Percentiles rank a stretch among this genome's conserved stretches.
These are phyloP conservation scores for Elgonia sp. DNA, from an alignment of 2,888 invertebrate genomes.

Conservation along the genomic window DNA sequence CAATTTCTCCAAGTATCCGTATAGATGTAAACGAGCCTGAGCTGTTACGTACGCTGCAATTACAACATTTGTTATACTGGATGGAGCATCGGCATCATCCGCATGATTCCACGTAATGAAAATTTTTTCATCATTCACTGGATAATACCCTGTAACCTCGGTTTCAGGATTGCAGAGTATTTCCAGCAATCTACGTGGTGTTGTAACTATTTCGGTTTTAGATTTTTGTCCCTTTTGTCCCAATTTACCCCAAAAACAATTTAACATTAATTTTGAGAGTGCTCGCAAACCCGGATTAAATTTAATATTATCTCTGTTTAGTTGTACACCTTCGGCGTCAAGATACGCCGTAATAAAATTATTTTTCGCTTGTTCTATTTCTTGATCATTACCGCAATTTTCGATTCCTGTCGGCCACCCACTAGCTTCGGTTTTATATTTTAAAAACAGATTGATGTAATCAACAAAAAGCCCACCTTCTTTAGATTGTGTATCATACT, in stretches of 20 bases:
- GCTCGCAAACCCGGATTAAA: slow-evolving; percentile 35
- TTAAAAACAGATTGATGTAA: slow-evolving; percentile 57
- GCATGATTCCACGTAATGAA: background rate
- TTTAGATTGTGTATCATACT: slow-evolving; percentile 22
- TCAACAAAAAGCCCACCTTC: slow-evolving; percentile 35
- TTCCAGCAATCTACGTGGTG: background rate
- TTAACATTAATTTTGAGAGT: slow-evolving; percentile 34
- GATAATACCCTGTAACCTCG: background rate
- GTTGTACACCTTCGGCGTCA: slow-evolving; percentile 1
- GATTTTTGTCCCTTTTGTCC: slow-evolving; percentile 37
- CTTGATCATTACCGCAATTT: background rate
- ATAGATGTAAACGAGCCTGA: background rate
- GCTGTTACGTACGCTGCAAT: background rate
- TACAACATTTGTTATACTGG: background rate
- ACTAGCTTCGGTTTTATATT: slow-evolving; percentile 46
- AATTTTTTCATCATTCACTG: background rate
- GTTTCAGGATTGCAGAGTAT: background rate
- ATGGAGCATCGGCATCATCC: background rate
- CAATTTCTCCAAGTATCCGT: background rate
- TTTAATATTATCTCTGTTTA: slow-evolving; percentile 23
- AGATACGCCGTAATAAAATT: slow-evolving; percentile 28
- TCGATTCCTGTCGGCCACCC: slow-evolving; percentile 29
- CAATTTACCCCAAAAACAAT: slow-evolving; percentile 65
- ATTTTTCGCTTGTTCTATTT: slow-evolving; percentile 8
- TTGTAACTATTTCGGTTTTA: slow-evolving; percentile 10